A percentile compares a stretch with the other conserved stretches of the same genome.
Evolutionary conservation across 1,140 invertebrate species (phyloP).

Genomic region (Agraylea sexmaculata): DNA sequence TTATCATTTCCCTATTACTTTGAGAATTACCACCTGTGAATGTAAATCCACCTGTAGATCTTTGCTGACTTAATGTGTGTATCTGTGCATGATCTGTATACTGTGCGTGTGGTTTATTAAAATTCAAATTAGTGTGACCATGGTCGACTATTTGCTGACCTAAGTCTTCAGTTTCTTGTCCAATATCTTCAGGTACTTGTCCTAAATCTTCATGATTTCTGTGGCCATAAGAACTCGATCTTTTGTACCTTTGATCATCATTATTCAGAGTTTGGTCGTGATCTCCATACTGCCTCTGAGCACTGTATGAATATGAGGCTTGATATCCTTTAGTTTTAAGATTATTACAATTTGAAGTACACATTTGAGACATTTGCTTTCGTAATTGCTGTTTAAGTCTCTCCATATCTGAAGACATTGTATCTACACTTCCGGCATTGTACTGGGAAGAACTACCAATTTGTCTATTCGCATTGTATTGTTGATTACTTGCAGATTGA

Average conservation of each 20-base stretch:
- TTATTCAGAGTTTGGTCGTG: background rate
- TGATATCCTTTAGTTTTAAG: constrained; percentile 18
- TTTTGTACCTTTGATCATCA: constrained; percentile 12
- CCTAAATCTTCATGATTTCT: constrained; percentile 12
- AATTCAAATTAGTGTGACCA: too few relatives aligned
- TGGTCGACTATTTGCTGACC: constrained; percentile 25
- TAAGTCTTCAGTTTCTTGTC: constrained; percentile 15
- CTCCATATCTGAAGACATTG: constrained; percentile 9
- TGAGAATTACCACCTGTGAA: background rate
- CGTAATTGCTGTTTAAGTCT: constrained; percentile 13
- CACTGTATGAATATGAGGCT: constrained; percentile 18
- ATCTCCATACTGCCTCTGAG: constrained; percentile 18
- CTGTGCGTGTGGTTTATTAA: too few relatives aligned
- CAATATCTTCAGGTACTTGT: constrained; percentile 18
- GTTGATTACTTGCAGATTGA: too few relatives aligned
- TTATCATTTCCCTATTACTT: background rate
- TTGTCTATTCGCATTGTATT: too few relatives aligned
- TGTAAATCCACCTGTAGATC: background rate
- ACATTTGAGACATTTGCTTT: constrained; percentile 18
- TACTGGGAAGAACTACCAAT: constrained; percentile 19
- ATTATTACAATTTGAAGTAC: constrained; percentile 4
- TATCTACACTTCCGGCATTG: constrained; percentile 5
- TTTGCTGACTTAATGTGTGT: constrained; percentile 3
- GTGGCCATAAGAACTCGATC: background rate
- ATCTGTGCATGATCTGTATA: constrained; percentile 10